These are phyloP conservation scores for Lithobates pipiens DNA, from an alignment of 2,797 vertebrate genomes.

Conservation along the genomic window DNA sequence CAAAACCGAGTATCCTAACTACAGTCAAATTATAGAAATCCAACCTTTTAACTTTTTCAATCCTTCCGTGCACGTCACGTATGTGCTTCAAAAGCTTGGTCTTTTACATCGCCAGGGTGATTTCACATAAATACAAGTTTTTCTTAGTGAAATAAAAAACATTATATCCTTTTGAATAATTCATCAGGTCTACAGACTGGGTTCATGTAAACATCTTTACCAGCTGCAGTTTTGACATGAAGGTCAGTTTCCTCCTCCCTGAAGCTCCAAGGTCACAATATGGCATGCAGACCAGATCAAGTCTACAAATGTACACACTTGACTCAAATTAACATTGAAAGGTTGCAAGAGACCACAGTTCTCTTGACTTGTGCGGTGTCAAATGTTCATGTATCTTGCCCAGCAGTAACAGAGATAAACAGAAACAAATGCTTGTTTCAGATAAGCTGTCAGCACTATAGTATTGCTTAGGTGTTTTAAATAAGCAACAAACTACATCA, in stretches of 20 bases:
- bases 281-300: slow-evolving; percentile 8
- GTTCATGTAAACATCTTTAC: slow-evolving; percentile 32
- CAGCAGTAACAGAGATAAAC: background rate
- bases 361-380: background rate
- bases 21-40: background rate
- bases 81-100: background rate
- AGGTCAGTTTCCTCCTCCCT: slow-evolving; percentile 14
- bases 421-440: background rate
- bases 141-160: slow-evolving; percentile 28
- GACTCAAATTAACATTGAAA: slow-evolving; percentile 20
- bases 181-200: slow-evolving; percentile 15
- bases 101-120: background rate
- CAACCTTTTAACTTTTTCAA: background rate
- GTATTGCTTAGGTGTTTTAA: background rate
- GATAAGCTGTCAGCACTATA: background rate
- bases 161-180: slow-evolving; percentile 27
- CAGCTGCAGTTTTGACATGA: slow-evolving; percentile 33
- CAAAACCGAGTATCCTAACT: background rate
- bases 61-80: background rate
- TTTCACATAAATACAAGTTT: slow-evolving; percentile 18
- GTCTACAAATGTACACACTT: slow-evolving; percentile 13
- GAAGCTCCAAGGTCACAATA: slow-evolving; percentile 37
- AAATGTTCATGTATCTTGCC: background rate
- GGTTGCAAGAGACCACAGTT: background rate
- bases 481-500: background rate